Evolutionary conservation across 2,888 invertebrate genomes (phyloP).

Genomic region (Drosophila paramelanica): DNA sequence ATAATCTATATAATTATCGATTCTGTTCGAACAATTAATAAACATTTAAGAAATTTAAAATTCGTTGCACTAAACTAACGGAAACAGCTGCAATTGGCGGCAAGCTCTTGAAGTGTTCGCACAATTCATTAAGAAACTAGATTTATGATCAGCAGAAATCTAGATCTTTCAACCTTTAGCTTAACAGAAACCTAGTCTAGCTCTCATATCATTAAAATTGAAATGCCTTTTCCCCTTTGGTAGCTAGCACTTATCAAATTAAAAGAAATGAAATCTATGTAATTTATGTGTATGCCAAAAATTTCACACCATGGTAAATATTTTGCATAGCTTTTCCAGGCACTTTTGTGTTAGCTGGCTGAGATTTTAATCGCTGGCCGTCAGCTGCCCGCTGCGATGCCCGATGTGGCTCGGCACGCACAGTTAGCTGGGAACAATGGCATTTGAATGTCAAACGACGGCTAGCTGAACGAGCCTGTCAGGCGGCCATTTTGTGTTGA

Average conservation of each 20-base stretch:
- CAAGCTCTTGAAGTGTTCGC: not conserved
- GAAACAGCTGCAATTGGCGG: conserved; percentile 66
- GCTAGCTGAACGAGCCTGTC: conserved; percentile 41
- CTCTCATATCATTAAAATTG: conserved; percentile 1
- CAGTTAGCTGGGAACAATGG: conserved; percentile 74
- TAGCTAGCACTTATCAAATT: conserved; percentile 49
- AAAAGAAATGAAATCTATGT: conserved; percentile 40
- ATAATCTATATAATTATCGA: conserved; percentile 67
- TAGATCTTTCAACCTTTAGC: not conserved
- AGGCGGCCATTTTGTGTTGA: conserved; percentile 76
- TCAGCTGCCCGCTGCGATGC: conserved; percentile 67
- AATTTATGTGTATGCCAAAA: conserved; percentile 56
- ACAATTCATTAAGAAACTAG: not conserved
- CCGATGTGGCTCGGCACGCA: conserved; percentile 65
- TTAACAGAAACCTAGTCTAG: not conserved
- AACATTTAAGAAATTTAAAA: conserved; percentile 64
- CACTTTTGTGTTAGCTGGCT: conserved; percentile 38
- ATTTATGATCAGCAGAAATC: conserved; percentile 3
- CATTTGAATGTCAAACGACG: conserved; percentile 70
- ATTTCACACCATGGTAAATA: conserved; percentile 59
- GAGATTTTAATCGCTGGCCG: conserved; percentile 72
- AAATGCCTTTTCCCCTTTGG: conserved; percentile 7
- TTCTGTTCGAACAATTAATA: conserved; percentile 76
- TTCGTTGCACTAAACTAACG: conserved; percentile 41
- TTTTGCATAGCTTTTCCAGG: conserved; percentile 57